Evolutionary conservation across 2,888 invertebrate genomes (phyloP), one percentile per base, ranked within the genome.

Genomic region (Microplitis manilae): DNA sequence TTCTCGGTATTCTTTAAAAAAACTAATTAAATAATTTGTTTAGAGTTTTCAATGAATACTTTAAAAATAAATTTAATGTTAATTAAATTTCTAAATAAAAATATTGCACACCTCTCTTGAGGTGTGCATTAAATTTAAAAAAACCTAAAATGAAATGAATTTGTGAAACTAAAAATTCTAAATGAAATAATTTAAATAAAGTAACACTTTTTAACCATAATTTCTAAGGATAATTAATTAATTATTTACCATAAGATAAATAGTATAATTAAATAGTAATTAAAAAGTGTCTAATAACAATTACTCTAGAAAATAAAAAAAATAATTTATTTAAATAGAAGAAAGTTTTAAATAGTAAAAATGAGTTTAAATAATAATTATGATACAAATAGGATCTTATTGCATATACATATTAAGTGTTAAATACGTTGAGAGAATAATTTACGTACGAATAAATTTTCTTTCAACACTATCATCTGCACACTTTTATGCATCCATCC

Each of bases 391-490:
- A 62, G 62, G 38, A 64, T 72, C 40, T 15, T 65, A 62, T 7
- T 17, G 65, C 17, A 65, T 64, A 65, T 64, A 65, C 50, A 50
- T 39, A 73, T 73, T 73, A 64, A 41, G 64, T 73, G 73, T 17
- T 72, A 72, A 50, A 72, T 72, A 64, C 64, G 39, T 2, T 17
- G 8, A 40, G n/a, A 64, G 41, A 8, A 73, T 65, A 65, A 73
- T 73, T 73, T 73, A 65, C 41, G 39, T 65, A 40, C 65, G 67
- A 65, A 73, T 59, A 71, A 62, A 69, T 59, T 74, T 59, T 69
- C 61, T 30, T 67, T 64, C 30, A 40, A 38, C 50, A 69, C 65
- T 50, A 40, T 40, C 17, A 60, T 38, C 20, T 62, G 59, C 65
- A 40, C 20, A 67, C 15, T 39, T 20, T 15, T 50, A 39, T 71